Evolutionary conservation across 2,888 invertebrate genomes (phyloP), one percentile per base, ranked within the genome.

Genomic region (Drosophila prostipennis): DNA sequence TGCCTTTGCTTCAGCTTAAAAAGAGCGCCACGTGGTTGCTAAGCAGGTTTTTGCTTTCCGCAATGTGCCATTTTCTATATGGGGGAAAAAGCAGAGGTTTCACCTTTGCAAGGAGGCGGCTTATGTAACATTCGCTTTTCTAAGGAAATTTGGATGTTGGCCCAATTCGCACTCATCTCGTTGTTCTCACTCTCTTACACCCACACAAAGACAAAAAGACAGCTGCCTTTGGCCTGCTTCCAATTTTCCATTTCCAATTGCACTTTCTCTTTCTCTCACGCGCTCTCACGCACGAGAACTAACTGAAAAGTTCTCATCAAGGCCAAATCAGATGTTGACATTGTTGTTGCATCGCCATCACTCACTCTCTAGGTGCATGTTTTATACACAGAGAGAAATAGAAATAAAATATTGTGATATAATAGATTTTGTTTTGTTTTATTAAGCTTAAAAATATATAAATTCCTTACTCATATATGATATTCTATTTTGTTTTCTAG

Each of bases 241-340:
- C 83, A 83, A 83, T 42, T 85, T 73, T 86, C 78, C 89, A 83
- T 85, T 73, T 86, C 78, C 89, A 83, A 83, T 42, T 85, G 83
- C 76, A 84, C 60, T 76, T 80, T 65, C 58, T 63, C 67, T 45
- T 19, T 54, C 39, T 45, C 60, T 53, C 56, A 10, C 37, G 37
- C 53, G 19, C 72, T 43, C 43, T 10, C 39, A 49, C 68, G 39
- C 60, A 53, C 39, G 53, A 23, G 14, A 29, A 13, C 29, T 40
- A 37, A 37, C 32, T 46, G n/a, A 39, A 72, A 72, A 55, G 46
- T 68, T 74, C 76, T 69, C 67, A 37, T 39, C 83, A 88, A 88
- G 86, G 88, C 61, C 76, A 42, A 36, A 53, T 64, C 58, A 13
- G 58, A 53, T 58, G 45, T 46, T 29, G 74, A 68, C 78, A 78